Conservation (phyloP, 2,113 vertebrate genomes). For the Pelmatolapia mariae region DNA sequence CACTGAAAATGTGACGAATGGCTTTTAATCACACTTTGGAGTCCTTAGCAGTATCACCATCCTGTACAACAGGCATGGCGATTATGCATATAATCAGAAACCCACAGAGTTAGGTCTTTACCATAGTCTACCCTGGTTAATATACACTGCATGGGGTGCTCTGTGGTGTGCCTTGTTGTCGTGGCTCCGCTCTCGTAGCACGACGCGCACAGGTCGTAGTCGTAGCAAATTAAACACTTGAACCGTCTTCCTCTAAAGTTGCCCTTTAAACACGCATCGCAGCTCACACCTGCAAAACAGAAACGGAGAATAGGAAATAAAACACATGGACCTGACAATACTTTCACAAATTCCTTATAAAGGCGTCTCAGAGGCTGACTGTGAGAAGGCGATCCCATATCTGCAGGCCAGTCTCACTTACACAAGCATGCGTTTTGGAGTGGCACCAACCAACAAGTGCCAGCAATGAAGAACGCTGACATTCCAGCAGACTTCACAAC, state of each 20-base stretch:
- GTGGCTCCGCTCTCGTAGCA: conserved; percentile 99
- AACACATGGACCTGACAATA: neutral
- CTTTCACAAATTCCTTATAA: conserved; percentile 15
- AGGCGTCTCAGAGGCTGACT: neutral
- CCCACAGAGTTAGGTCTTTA: conserved; percentile 61
- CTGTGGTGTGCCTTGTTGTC: conserved; percentile 95
- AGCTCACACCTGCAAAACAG: conserved; percentile 92
- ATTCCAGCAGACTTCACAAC: conserved; percentile 17
- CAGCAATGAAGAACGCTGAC: conserved; percentile 21
- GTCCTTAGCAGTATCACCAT: neutral
- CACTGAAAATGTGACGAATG: neutral
- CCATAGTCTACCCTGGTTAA: conserved; percentile 99
- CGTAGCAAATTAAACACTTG: conserved; percentile 99
- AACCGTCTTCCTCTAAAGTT: conserved; percentile 96
- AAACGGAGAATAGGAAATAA: neutral
- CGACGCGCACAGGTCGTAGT: conserved; percentile 98
- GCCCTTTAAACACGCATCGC: conserved; percentile 99
- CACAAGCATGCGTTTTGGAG: conserved; percentile 32
- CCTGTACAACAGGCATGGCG: neutral
- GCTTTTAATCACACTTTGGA: neutral
- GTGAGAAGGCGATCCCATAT: neutral
- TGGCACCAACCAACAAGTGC: conserved; percentile 23
- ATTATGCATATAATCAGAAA: neutral
- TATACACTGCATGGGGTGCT: conserved; percentile 99
- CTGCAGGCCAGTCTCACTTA: neutral